These are phyloP conservation scores for Aleiodes testaceus DNA, from an alignment of 2,888 invertebrate genomes.

Conservation along the genomic window DNA sequence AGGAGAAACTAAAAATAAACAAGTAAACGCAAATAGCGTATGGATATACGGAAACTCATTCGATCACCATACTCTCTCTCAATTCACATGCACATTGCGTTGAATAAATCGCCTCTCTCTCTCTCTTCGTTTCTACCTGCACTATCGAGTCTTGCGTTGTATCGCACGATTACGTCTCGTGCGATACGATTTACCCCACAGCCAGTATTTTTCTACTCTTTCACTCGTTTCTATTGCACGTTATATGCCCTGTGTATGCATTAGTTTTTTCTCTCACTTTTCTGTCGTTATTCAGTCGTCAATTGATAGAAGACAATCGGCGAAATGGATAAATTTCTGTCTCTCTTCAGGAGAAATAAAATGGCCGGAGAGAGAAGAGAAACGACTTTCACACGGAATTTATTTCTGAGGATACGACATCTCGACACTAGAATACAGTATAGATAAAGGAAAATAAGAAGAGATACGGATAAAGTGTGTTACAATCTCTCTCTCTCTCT, in stretches of 20 bases:
- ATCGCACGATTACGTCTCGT: conserved; percentile 16
- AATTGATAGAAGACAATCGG: conserved; percentile 23
- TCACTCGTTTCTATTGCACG: conserved; percentile 12
- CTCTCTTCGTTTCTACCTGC: not conserved
- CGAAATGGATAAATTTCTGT: conserved; percentile 28
- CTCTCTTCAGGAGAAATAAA: not conserved
- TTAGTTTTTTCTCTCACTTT: not conserved
- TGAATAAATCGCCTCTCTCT: conserved; percentile 12
- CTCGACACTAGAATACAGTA: conserved; percentile 25
- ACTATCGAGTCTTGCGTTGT: not conserved
- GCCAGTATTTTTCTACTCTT: conserved; percentile 8
- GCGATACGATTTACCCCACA: conserved; percentile 2
- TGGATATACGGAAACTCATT: not conserved
- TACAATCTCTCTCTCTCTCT: conserved; percentile 27
- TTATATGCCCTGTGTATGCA: not conserved
- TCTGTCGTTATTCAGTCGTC: conserved; percentile 9
- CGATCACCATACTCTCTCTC: conserved; percentile 3
- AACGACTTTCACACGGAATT: conserved; percentile 44
- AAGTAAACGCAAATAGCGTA: not conserved
- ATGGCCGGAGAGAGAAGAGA: not conserved
- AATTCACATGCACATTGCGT: conserved; percentile 16
- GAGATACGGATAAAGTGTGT: conserved; percentile 26
- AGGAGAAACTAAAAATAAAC: too few species aligned
- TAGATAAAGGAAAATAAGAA: conserved; percentile 28
- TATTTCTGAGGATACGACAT: conserved; percentile 41